Evolutionary conservation across 2,888 invertebrate species (phyloP).

Genomic region (Athalia rosae): DNA sequence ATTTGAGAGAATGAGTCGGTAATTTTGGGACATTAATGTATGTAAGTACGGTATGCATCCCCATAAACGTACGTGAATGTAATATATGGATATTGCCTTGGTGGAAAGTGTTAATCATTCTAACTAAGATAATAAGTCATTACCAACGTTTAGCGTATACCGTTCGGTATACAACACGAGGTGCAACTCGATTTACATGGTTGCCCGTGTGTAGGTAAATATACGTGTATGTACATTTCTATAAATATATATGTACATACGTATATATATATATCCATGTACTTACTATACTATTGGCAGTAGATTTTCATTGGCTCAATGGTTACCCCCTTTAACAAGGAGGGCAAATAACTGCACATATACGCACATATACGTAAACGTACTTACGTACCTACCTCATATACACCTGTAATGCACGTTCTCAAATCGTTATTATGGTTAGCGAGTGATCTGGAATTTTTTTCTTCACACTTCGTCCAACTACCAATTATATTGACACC

Average conservation of each 20-base stretch:
- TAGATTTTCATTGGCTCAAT: constrained; percentile 31
- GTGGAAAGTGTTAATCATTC: constrained; percentile 70
- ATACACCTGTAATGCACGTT: too few relatives aligned
- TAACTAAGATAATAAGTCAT: constrained; percentile 72
- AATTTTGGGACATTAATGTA: too few relatives aligned
- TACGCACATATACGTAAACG: too few relatives aligned
- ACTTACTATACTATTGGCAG: constrained; percentile 12
- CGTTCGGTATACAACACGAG: constrained; percentile 41
- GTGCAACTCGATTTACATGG: constrained; percentile 19
- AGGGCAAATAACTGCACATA: constrained; percentile 58
- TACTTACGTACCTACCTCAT: too few relatives aligned
- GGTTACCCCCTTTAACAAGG: constrained; percentile 52
- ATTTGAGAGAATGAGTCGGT: too few relatives aligned
- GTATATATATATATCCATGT: not conserved
- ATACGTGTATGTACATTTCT: too few relatives aligned
- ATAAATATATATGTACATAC: not conserved
- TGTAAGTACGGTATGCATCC: not conserved
- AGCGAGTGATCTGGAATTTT: constrained; percentile 59
- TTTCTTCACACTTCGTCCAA: constrained; percentile 47
- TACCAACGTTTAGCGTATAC: constrained; percentile 69
- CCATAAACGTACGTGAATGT: not conserved
- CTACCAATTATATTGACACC: constrained; percentile 29
- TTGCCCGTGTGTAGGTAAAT: not conserved
- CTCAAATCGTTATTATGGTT: constrained; percentile 53
- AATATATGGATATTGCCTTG: constrained; percentile 56